These are phyloP conservation scores for Pectinophora gossypiella DNA, from an alignment of 1,140 invertebrate genomes.

Conservation along the genomic window DNA sequence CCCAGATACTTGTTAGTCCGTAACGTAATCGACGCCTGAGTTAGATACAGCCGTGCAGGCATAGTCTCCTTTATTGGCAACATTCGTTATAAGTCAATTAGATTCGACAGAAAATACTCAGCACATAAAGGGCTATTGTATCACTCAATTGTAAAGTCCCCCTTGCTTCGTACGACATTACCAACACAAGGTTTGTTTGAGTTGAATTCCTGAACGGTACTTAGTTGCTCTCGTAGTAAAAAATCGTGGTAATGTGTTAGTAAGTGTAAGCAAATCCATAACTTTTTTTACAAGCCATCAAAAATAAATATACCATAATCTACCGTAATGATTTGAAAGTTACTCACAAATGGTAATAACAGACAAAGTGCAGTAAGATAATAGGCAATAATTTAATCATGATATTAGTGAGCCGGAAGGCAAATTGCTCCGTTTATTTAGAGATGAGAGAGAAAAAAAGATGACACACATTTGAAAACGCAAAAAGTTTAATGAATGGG, in stretches of 20 bases:
- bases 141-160: neutral
- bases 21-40: neutral
- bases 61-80: neutral
- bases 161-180: no score
- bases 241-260: neutral
- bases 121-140: neutral
- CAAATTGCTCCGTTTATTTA: conserved; percentile 49
- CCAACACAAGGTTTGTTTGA: no score
- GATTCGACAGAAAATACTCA: neutral
- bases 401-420: conserved; percentile 42
- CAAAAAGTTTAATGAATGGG: conserved; percentile 59
- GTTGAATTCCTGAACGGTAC: no score
- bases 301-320: conserved; percentile 1
- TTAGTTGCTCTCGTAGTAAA: neutral
- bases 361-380: conserved; percentile 18
- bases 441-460: conserved; percentile 33
- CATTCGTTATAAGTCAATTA: neutral
- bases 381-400: conserved; percentile 57
- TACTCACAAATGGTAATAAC: conserved; percentile 45
- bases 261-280: neutral
- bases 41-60: neutral
- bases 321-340: conserved; percentile 31
- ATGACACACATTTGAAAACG: conserved; percentile 52
- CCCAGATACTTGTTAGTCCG: neutral
- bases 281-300: neutral